phyloP scores from a whole-genome alignment of 1,140 invertebrate species.

The Stegodyphus dumicola region DNA sequence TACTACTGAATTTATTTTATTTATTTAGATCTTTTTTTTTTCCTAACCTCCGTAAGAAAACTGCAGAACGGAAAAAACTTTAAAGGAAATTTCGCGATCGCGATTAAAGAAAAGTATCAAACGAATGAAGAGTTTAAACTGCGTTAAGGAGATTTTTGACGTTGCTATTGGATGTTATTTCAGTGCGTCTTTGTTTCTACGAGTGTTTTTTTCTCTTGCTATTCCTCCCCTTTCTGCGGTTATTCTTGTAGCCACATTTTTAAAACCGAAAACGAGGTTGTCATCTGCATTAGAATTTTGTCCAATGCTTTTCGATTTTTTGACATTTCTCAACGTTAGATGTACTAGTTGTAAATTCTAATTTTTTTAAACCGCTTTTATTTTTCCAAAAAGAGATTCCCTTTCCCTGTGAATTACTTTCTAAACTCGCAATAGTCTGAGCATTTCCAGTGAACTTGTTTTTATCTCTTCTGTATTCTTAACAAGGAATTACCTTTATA shows the following conservation, averaged over 20 bases:
- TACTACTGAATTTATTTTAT: constrained; percentile 59
- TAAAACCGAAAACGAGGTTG: background rate
- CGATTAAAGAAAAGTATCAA: constrained; percentile 60
- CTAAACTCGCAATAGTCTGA: too few species aligned
- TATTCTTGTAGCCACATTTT: constrained; percentile 39
- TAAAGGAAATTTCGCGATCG: constrained; percentile 42
- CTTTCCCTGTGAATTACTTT: background rate
- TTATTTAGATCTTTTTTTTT: constrained; percentile 53
- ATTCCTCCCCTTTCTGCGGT: background rate
- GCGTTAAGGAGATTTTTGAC: constrained; percentile 48
- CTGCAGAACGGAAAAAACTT: constrained; percentile 28
- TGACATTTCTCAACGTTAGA: background rate
- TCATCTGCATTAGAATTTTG: background rate
- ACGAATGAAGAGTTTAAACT: constrained; percentile 45
- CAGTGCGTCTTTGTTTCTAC: constrained; percentile 37
- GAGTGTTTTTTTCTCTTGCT: constrained; percentile 12
- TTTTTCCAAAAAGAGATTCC: background rate
- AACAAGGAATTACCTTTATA: too few species aligned
- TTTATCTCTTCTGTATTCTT: too few species aligned
- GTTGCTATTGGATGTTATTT: constrained; percentile 59
- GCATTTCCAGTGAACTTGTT: too few species aligned
- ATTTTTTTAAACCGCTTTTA: too few species aligned
- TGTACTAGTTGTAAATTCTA: too few species aligned
- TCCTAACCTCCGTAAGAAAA: constrained; percentile 16
- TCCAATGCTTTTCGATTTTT: background rate